Conservation (phyloP, 2,888 invertebrate genomes). For the Gandaritis pyraliata region DNA sequence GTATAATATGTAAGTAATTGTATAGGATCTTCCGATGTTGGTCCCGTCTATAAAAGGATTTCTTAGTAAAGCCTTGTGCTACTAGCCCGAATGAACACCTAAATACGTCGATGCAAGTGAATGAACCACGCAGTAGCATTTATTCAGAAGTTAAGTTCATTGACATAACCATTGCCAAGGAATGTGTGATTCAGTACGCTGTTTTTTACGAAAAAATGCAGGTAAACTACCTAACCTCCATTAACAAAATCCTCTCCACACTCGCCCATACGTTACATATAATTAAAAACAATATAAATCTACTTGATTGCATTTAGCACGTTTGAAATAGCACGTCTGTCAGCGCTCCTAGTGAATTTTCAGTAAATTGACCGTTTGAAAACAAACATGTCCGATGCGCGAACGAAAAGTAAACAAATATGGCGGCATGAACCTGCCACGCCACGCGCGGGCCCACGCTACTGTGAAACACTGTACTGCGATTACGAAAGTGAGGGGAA, state of each 20-base stretch:
- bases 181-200: constrained; percentile 20
- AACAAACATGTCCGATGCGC: constrained; percentile 71
- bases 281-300: constrained; percentile 31
- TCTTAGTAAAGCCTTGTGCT: no score
- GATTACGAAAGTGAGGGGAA: constrained; percentile 6
- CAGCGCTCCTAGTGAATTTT: constrained; percentile 75
- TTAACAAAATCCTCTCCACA: not conserved
- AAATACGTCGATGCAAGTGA: not conserved
- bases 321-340: constrained; percentile 64
- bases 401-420: constrained; percentile 63
- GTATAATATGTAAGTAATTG: no score
- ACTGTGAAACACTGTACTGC: constrained; percentile 60
- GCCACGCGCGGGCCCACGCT: constrained; percentile 68
- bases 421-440: constrained; percentile 66
- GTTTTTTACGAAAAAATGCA: constrained; percentile 20
- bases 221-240: constrained; percentile 2
- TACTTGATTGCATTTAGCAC: constrained; percentile 32
- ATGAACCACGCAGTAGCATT: constrained; percentile 7
- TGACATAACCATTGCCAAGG: constrained; percentile 10
- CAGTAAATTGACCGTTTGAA: constrained; percentile 68
- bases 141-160: constrained; percentile 18
- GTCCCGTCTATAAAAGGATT: no score
- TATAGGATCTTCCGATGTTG: no score
- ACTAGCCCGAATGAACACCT: no score
- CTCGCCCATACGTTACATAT: constrained; percentile 7